Evolutionary conservation across 1,140 invertebrate genomes (phyloP).

Genomic region (Saxidomus purpurata): DNA sequence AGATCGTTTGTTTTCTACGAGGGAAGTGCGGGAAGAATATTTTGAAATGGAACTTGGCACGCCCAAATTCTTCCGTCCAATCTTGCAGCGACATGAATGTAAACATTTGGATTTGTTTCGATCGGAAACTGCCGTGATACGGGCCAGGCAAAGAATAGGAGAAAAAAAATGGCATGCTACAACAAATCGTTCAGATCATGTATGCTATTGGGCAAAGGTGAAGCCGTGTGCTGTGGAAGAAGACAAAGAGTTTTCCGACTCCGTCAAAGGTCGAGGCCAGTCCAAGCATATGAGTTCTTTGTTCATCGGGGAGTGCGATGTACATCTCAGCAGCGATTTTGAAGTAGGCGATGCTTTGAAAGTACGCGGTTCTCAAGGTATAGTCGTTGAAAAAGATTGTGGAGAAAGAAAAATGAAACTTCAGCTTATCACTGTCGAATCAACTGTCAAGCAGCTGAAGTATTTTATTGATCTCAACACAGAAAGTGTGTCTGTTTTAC

Average conservation of each 20-base stretch:
- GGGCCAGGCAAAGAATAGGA: no score
- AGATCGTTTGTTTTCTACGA: not conserved
- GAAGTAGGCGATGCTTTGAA: not conserved
- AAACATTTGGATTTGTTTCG: not conserved
- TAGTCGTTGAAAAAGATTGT: no score
- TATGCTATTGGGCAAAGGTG: no score
- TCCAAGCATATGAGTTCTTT: not conserved
- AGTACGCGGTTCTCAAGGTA: not conserved
- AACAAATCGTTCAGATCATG: conserved; percentile 1
- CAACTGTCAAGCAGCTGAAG: not conserved
- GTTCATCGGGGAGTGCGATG: not conserved
- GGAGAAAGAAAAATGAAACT: not conserved
- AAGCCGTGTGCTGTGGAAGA: not conserved
- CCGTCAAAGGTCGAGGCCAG: not conserved
- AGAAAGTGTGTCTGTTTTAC: not conserved
- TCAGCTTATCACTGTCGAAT: not conserved
- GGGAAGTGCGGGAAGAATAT: not conserved
- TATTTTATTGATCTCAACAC: not conserved
- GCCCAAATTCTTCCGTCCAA: no score
- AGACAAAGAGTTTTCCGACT: not conserved
- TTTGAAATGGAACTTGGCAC: not conserved
- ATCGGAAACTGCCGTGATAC: no score
- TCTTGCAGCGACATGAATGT: no score
- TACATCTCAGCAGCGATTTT: not conserved
- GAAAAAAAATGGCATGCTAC: conserved; percentile 24